phyloP scores from a whole-genome alignment of 1,140 invertebrate species.

The Tetragnatha versicolor region DNA sequence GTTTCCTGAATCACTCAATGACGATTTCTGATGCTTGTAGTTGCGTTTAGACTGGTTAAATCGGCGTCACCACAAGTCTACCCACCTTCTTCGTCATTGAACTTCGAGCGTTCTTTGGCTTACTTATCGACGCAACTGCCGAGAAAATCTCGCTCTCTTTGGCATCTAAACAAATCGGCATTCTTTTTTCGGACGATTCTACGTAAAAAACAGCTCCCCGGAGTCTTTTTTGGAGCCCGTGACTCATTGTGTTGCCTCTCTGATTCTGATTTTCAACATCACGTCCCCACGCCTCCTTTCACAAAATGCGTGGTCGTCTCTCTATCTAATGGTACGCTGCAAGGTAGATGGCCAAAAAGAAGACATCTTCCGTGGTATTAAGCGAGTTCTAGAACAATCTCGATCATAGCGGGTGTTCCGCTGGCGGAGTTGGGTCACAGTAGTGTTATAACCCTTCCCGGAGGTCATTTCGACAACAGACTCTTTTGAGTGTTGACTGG shows the following conservation, averaged over 20 bases:
- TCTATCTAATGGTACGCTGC: constrained; percentile 7
- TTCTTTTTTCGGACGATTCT: too few species aligned
- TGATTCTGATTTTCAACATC: constrained; percentile 13
- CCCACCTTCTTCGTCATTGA: too few species aligned
- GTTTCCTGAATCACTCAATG: too few species aligned
- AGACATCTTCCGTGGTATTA: not conserved
- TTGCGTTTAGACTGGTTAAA: too few species aligned
- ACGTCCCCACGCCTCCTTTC: not conserved
- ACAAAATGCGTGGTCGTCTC: constrained; percentile 24
- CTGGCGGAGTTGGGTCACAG: not conserved
- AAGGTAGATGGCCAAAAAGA: not conserved
- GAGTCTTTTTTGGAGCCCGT: not conserved
- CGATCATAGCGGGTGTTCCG: not conserved
- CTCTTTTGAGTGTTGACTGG: too few species aligned
- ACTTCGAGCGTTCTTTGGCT: too few species aligned
- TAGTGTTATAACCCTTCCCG: not conserved
- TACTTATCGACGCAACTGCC: too few species aligned
- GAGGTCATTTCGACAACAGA: too few species aligned
- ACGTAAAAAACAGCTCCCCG: constrained; percentile 3
- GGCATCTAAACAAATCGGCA: too few species aligned
- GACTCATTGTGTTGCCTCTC: constrained; percentile 21
- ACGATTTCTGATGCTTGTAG: too few species aligned
- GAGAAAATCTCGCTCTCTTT: too few species aligned
- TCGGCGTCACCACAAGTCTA: too few species aligned
- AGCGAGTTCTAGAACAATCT: constrained; percentile 27